Base-by-base conservation (phyloP, 2,797 vertebrate genomes). In the Falco berigora region DNA sequence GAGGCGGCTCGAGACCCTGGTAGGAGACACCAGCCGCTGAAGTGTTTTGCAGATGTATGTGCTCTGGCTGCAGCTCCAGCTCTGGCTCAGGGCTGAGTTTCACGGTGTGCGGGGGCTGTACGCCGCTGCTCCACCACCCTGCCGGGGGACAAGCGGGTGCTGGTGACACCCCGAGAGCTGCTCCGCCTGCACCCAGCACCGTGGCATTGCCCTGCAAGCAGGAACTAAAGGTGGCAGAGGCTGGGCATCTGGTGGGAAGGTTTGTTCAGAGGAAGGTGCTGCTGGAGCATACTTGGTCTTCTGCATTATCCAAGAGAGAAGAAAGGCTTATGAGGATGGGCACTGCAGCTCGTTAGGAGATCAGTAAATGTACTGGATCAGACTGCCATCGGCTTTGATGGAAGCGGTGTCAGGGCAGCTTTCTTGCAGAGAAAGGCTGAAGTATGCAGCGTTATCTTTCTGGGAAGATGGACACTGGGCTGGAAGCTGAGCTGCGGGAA, bases 121-220 rank as follows among this genome's bases (percentile, higher is more conserved):
- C 3, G 0, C 7, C 58, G 32, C 44, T 4, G 3, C 53, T 14
- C 47, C 49, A 47, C 25, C 32, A 18, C 27, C 56, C 10, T 1
- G 1, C 28, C 14, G 1, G 52, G 47, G 55, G 47, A 52, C 6
- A 2, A 11, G 71, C 22, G 34, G 84, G 21, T 1, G 4, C 18
- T 28, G 23, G 50, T 40, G 14, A 21, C 46, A 32, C 14, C 44
- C 5, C 0, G 18, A 50, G 69, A 86, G 71, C 38, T 63, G 40
- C 19, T 68, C 38, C 22, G 42, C 15, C 36, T 1, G 0, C 25
- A 16, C 18, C 13, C 4, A 0, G n/a, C 30, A 13, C 64, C 1
- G 0, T 27, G 67, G 50, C 13, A 12, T 12, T 25, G 23, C 24
- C n/a, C 40, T 21, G 0, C 7, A 5, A n/a, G 8, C n/a, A 6